Percentiles rank a stretch among this genome's conserved stretches.
These are phyloP conservation scores for Astropecten irregularis DNA, from an alignment of 53 echinoderm and acorn worm genomes.

Conservation along the genomic window DNA sequence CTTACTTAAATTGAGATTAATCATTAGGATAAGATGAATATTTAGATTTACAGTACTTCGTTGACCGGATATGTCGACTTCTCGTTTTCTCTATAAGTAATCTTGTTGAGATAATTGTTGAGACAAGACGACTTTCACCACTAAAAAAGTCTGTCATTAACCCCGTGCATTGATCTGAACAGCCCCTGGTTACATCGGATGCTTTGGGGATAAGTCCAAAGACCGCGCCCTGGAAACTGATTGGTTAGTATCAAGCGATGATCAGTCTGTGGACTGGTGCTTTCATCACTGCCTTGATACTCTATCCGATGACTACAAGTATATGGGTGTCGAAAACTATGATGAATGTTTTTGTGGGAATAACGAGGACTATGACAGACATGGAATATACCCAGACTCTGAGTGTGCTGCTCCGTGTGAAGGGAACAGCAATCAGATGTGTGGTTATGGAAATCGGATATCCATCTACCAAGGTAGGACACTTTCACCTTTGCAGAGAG, in stretches of 20 bases:
- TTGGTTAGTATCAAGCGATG: neutral
- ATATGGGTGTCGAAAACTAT: neutral
- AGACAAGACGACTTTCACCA: no score
- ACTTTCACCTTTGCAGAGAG: neutral
- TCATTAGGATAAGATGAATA: no score
- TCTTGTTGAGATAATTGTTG: no score
- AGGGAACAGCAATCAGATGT: neutral
- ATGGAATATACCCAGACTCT: neutral
- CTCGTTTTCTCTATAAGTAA: no score
- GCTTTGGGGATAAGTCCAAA: neutral
- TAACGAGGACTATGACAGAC: neutral
- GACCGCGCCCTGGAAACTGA: neutral
- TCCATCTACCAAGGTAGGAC: neutral
- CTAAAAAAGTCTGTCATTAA: no score
- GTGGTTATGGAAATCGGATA: neutral
- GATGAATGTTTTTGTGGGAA: neutral
- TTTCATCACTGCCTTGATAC: neutral
- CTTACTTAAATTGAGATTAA: no score
- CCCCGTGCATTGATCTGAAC: no score
- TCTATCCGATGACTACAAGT: neutral
- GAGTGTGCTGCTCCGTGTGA: neutral
- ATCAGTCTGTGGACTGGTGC: constrained; percentile 1
- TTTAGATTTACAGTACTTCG: no score
- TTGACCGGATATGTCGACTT: no score
- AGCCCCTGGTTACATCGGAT: neutral